These are phyloP conservation scores for Choristoneura fumiferana DNA, from an alignment of 1,140 invertebrate species.

Conservation along the genomic window DNA sequence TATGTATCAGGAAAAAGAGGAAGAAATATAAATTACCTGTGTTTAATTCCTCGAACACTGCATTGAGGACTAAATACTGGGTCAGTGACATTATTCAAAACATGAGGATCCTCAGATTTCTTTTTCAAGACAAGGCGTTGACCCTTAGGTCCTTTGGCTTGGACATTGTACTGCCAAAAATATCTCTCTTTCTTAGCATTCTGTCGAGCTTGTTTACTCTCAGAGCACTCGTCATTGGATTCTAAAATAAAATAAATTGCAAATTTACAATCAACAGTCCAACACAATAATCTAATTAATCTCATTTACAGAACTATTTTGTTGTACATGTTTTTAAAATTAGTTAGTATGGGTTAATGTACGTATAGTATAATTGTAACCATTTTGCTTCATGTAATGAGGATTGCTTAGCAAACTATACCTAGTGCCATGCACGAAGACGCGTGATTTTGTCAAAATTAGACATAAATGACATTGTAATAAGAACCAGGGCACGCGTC, in stretches of 20 bases:
- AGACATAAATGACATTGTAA: too few species aligned
- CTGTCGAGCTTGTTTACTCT: conserved; percentile 65
- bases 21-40: conserved; percentile 79
- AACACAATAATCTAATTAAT: too few species aligned
- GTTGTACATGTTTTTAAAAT: too few species aligned
- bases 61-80: conserved; percentile 95
- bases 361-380: too few species aligned
- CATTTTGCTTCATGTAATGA: too few species aligned
- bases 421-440: too few species aligned
- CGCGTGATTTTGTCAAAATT: too few species aligned
- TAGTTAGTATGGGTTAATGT: too few species aligned
- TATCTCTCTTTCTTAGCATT: conserved; percentile 88
- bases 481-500: too few species aligned
- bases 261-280: too few species aligned
- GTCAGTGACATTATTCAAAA: conserved; percentile 92
- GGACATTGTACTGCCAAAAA: conserved; percentile 99
- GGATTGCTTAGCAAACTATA: too few species aligned
- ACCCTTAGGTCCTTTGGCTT: conserved; percentile 98
- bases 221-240: conserved; percentile 84
- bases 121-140: conserved; percentile 90
- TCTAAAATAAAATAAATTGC: conserved; percentile 71
- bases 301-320: too few species aligned
- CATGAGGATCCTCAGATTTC: conserved; percentile 94
- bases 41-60: conserved; percentile 93
- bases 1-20: not conserved